These are phyloP conservation scores for mouse (Mus musculus) DNA, from an alignment of 2,113 vertebrate species.

Conservation along the genomic window GRCm39 chr14:5503001-5503500, in stretches of 20 bases:
- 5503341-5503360: background rate
- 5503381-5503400: background rate
- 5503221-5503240: background rate
- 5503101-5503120: background rate
- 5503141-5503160: background rate
- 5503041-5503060: background rate
- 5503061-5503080: background rate
- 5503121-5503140: background rate
- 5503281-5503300: background rate
- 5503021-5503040: background rate
- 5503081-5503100: background rate
- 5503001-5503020: background rate
- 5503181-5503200: background rate
- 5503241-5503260: background rate
- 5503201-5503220: background rate
- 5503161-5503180: background rate
- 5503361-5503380: background rate
- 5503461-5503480: background rate
- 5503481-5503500: background rate
- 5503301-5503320: background rate
- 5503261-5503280: background rate
- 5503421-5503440: background rate
- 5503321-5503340: background rate
- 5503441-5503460: background rate
- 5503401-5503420: background rate